A percentile compares a stretch with the other conserved stretches of the same genome.
These are phyloP conservation scores for Henricia sp. DNA, from an alignment of 53 echinoderm and acorn worm species.

Conservation along the genomic window DNA sequence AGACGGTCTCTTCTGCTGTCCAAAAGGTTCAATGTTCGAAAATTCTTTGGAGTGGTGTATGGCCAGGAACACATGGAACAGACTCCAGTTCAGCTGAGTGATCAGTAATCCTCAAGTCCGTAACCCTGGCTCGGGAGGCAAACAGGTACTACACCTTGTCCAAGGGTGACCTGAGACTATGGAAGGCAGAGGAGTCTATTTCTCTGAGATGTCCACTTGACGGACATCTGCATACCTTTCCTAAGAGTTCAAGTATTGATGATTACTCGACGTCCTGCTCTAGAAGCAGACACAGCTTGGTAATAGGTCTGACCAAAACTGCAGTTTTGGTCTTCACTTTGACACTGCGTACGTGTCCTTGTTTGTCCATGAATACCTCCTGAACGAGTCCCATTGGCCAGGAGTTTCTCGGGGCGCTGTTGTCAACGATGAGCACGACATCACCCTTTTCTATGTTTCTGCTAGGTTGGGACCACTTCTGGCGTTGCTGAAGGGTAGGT, in stretches of 20 bases:
- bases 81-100: not conserved
- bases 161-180: conserved; percentile 6
- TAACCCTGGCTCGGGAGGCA: not conserved
- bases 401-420: too few relatives aligned
- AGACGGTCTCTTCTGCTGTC: not conserved
- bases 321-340: conserved; percentile 8
- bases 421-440: conserved; percentile 52
- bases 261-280: too few relatives aligned
- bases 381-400: conserved; percentile 28
- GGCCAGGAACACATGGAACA: not conserved
- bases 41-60: not conserved
- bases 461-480: conserved; percentile 50
- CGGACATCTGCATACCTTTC: too few relatives aligned
- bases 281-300: conserved; percentile 9
- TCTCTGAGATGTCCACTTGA: too few relatives aligned
- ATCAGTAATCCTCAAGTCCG: not conserved
- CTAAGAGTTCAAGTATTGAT: too few relatives aligned
- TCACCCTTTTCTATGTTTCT: conserved; percentile 53
- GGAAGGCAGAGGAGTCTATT: too few relatives aligned
- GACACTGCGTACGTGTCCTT: too few relatives aligned
- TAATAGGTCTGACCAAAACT: conserved; percentile 17
- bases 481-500: conserved; percentile 53
- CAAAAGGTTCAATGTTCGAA: not conserved
- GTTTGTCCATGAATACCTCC: conserved; percentile 2
- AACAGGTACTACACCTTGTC: conserved; percentile 6